These are phyloP conservation scores for Balearica regulorum DNA, from an alignment of 2,797 vertebrate genomes.

Conservation along the genomic window DNA sequence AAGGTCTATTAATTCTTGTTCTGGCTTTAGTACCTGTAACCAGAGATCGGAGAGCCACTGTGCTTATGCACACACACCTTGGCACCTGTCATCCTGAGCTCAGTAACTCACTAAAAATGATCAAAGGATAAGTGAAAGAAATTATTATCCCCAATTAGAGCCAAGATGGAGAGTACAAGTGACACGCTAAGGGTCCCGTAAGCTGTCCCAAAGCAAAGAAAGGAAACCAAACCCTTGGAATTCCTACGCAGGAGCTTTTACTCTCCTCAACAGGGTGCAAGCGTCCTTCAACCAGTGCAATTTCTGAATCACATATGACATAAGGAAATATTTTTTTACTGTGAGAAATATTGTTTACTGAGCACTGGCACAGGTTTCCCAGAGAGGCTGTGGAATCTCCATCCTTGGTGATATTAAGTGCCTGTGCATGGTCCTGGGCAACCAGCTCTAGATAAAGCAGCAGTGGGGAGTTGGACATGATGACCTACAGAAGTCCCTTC, in stretches of 20 bases:
- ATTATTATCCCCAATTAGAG: not conserved
- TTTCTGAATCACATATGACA: not conserved
- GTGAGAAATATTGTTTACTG: not conserved
- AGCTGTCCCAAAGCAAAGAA: not conserved
- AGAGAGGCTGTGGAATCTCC: not conserved
- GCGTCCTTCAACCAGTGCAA: not conserved
- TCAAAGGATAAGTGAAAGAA: not conserved
- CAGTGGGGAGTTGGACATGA: fast-evolving
- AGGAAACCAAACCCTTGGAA: not conserved
- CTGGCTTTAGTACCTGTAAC: not conserved
- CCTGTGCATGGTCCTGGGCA: not conserved
- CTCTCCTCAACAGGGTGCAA: not conserved
- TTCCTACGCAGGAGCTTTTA: not conserved
- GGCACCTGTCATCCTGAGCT: not conserved
- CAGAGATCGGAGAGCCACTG: not conserved
- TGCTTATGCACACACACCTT: not conserved
- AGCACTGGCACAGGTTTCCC: not conserved
- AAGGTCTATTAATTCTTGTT: not conserved
- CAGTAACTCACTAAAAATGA: not conserved
- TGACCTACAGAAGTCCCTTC: not conserved
- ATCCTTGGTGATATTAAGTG: not conserved
- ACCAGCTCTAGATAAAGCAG: not conserved
- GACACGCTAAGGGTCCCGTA: not conserved
- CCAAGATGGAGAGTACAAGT: not conserved
- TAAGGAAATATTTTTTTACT: not conserved